These are phyloP conservation scores for Magallana ariakensis DNA, from an alignment of 1,140 invertebrate species.

Conservation along the genomic window DNA sequence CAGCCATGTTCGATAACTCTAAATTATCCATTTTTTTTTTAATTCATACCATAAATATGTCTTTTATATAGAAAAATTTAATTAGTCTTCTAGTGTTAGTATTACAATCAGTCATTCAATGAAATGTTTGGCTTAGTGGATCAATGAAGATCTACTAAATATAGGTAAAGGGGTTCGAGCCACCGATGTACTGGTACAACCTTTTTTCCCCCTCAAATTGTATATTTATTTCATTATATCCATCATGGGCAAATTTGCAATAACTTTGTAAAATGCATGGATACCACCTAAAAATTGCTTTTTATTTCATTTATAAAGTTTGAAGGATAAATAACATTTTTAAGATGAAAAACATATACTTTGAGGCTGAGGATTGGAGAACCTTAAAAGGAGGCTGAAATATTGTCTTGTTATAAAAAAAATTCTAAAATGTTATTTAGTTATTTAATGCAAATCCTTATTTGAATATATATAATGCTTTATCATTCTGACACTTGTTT, in stretches of 20 bases:
- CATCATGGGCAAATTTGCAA: conserved; percentile 20
- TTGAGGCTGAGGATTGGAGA: conserved; percentile 14
- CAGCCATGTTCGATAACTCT: conserved; percentile 15
- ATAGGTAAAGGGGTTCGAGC: conserved; percentile 19
- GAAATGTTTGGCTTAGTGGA: conserved; percentile 16
- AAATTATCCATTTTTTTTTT: conserved; percentile 11
- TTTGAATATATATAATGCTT: conserved; percentile 20
- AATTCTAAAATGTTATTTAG: conserved; percentile 20
- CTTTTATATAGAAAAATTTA: conserved; percentile 24
- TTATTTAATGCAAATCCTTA: conserved; percentile 23
- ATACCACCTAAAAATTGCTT: background rate
- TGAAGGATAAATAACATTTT: conserved; percentile 23
- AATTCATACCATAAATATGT: background rate
- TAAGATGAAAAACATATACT: conserved; percentile 23
- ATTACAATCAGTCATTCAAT: conserved; percentile 17
- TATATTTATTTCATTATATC: conserved; percentile 21
- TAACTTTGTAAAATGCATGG: conserved; percentile 22
- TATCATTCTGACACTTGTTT: conserved; percentile 18
- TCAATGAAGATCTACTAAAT: conserved; percentile 13
- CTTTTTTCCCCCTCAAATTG: conserved; percentile 6
- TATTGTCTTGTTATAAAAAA: conserved; percentile 20
- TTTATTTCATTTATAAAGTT: conserved; percentile 25
- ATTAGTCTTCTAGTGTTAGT: conserved; percentile 22
- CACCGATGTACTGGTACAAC: conserved; percentile 4
- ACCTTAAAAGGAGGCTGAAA: conserved; percentile 20